These are phyloP conservation scores for Remorina albescens DNA, from an alignment of 2,797 vertebrate genomes.

Conservation along the genomic window DNA sequence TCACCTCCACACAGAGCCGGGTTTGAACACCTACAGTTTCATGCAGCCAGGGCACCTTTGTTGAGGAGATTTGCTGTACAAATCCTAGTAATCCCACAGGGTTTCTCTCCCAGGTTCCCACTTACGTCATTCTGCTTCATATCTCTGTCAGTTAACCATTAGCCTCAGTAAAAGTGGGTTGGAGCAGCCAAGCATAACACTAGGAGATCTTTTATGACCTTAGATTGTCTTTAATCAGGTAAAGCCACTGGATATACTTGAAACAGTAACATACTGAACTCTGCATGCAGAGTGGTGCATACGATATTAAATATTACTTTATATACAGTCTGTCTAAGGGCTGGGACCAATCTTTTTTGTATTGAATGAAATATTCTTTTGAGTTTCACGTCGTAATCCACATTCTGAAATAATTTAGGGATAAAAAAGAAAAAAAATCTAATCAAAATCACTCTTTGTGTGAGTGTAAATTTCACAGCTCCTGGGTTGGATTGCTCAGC, in stretches of 20 bases:
- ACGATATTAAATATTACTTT: constrained; percentile 5
- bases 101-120: constrained; percentile 70
- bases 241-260: constrained; percentile 13
- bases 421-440: background rate
- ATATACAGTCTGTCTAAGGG: background rate
- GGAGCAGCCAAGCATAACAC: constrained; percentile 31
- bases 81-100: constrained; percentile 78
- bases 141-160: constrained; percentile 69
- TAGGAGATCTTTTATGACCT: constrained; percentile 45
- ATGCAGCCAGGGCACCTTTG: constrained; percentile 71
- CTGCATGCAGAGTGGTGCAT: background rate
- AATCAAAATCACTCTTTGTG: constrained; percentile 8
- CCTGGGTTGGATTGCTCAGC: constrained; percentile 4
- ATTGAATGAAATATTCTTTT: background rate
- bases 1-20: constrained; percentile 47
- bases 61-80: constrained; percentile 79
- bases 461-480: background rate
- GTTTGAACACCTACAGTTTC: constrained; percentile 63
- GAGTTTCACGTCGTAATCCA: background rate
- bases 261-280: constrained; percentile 27
- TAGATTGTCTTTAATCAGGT: constrained; percentile 36
- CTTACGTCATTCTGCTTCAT: constrained; percentile 69
- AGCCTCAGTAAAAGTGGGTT: constrained; percentile 48
- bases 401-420: background rate
- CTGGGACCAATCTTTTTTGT: background rate